Base-by-base conservation (phyloP, 2,888 invertebrate species). In the Hoplodrina blanda region DNA sequence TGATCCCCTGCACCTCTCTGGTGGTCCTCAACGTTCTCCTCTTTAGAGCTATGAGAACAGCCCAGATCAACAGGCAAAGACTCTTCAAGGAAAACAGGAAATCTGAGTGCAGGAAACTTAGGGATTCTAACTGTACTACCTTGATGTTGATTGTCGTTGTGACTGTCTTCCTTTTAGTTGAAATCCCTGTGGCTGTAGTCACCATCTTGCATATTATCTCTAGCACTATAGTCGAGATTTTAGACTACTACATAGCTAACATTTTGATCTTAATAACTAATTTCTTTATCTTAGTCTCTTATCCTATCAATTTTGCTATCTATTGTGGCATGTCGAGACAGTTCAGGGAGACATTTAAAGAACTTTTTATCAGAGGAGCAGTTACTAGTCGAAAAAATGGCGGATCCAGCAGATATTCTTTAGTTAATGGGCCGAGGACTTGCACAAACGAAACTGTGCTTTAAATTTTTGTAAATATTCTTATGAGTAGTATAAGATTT, bases 291-390 rank as follows among this genome's bases (percentile, higher is more conserved):
- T 97, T 99, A 71, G 97, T 98, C 52, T 98, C 98, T 59, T 99
- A 99, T 93, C 99, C 99, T 15, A 98, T 99, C 70, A 99, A 99
- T 92, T 99, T 99, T 88, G 99, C 98, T 73, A 99, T 99, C 81
- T 99, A 99, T 89, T 99, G 99, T 91, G 99, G 99, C 30, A 99
- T 99, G 99, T 98, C 98, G 46, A 96, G 98, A 46, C 98, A 98
- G 91, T 99, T 99, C 92, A 96, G 99, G 62, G 98, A 99, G 91
- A 99, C 99, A 0, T 99, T 99, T 91, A 98, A 98, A 88, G 98
- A 98, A 87, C 90, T 97, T 10, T 99, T 99, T 89, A 97, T 98
- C 55, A 92, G 97, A 57, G 97, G 96, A 0, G 96, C 96, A 2
- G 96, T 96, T 1, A 96, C 97, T 5, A 97, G 97, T 82, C 96